These are phyloP conservation scores for Morus bassanus DNA, from an alignment of 2,797 vertebrate genomes.

Conservation along the genomic window DNA sequence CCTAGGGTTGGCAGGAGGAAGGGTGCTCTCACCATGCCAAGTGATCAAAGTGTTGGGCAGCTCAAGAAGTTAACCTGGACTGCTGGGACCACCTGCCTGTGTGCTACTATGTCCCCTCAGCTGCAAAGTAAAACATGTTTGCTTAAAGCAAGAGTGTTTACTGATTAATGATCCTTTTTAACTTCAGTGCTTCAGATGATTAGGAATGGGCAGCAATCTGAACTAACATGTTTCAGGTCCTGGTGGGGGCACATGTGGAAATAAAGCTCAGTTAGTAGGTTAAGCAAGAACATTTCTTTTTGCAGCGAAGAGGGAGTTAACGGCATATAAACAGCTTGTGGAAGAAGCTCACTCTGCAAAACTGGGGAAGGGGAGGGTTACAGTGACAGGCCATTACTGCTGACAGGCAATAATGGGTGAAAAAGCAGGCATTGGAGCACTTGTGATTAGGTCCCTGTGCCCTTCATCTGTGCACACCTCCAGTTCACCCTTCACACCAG, in stretches of 20 bases:
- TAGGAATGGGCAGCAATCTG: background rate
- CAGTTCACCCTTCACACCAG: background rate
- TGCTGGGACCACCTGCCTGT: background rate
- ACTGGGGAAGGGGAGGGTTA: background rate
- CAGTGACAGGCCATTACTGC: background rate
- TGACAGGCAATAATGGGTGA: constrained; percentile 2
- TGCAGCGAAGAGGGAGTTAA: background rate
- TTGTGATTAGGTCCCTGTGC: background rate
- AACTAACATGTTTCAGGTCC: background rate
- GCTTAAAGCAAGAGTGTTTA: constrained; percentile 34
- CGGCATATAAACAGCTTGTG: background rate
- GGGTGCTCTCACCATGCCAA: background rate
- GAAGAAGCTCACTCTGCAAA: background rate
- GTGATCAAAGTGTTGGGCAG: background rate
- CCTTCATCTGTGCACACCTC: background rate
- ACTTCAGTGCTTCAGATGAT: background rate
- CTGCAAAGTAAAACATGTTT: background rate
- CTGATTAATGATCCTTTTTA: constrained; percentile 44
- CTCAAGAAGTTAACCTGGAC: background rate
- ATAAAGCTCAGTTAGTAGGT: background rate
- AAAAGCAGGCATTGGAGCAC: background rate
- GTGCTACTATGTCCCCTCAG: background rate
- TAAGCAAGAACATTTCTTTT: background rate
- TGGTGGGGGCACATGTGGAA: background rate
- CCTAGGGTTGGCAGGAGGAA: background rate